Evolutionary conservation across 2,888 invertebrate species (phyloP).

Genomic region (Tanypteryx hageni): DNA sequence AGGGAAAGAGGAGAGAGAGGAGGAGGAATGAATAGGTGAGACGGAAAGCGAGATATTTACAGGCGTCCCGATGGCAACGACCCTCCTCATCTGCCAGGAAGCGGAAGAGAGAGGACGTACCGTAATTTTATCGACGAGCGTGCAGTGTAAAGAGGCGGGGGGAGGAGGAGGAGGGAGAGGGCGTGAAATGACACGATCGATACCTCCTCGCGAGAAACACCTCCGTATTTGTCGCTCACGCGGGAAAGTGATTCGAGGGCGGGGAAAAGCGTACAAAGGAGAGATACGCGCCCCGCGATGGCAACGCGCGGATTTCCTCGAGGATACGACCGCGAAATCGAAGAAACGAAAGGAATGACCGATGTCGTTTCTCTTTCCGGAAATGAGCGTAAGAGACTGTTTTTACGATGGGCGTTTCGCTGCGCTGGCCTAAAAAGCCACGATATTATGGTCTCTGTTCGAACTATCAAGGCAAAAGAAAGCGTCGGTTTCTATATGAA

Average conservation of each 20-base stretch:
- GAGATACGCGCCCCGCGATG: neutral
- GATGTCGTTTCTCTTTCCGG: neutral
- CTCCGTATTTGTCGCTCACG: neutral
- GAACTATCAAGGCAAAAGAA: no score
- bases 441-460: no score
- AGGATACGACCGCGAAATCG: neutral
- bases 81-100: neutral
- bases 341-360: neutral
- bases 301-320: neutral
- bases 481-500: no score
- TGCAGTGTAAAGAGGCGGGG: neutral
- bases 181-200: neutral
- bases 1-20: no score
- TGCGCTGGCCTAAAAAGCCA: no score
- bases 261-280: neutral
- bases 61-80: neutral
- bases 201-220: neutral
- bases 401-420: no score
- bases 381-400: no score
- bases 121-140: slow-evolving; percentile 10
- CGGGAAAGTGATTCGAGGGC: slow-evolving; percentile 4
- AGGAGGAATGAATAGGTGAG: no score
- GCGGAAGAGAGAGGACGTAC: neutral
- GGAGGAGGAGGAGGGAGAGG: neutral
- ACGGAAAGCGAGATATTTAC: no score